phyloP scores from a whole-genome alignment of 2,797 vertebrate species.

The Mallotus villosus region DNA sequence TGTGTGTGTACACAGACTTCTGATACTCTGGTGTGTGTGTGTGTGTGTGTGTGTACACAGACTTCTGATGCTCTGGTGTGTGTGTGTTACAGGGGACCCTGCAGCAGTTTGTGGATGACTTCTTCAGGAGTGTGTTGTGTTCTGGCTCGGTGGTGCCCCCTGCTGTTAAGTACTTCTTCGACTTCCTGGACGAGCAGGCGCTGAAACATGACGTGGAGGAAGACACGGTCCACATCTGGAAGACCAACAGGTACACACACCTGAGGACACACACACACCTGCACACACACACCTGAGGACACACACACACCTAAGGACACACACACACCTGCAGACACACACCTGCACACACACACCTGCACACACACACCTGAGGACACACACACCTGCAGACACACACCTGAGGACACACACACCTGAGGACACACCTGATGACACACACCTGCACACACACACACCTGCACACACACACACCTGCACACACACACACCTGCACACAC shows the following conservation, averaged over 20 bases:
- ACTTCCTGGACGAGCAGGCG: slow-evolving; percentile 97
- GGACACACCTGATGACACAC: slow-evolving; percentile 1
- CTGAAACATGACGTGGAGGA: slow-evolving; percentile 93
- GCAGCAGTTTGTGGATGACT: slow-evolving; percentile 98
- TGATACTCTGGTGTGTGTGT: background rate
- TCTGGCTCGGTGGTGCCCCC: slow-evolving; percentile 89
- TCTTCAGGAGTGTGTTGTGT: slow-evolving; percentile 94
- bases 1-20: too few relatives aligned
- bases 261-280: background rate
- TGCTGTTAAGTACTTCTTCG: slow-evolving; percentile 97
- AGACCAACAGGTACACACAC: slow-evolving; percentile 88
- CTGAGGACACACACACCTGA: background rate
- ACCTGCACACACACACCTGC: background rate
- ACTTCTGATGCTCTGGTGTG: background rate
- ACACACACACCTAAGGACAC: background rate
- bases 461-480: background rate
- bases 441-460: slow-evolving; percentile 2
- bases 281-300: background rate
- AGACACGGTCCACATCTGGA: slow-evolving; percentile 98
- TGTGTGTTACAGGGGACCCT: slow-evolving; percentile 84
- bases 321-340: slow-evolving; percentile 4
- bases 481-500: slow-evolving; percentile 40
- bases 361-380: background rate
- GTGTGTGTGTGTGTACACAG: background rate
- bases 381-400: slow-evolving; percentile 5